A percentile compares a stretch with the other conserved stretches of the same genome.
phyloP scores from a whole-genome alignment of 2,888 invertebrate genomes.

The Iselma pallidipennis region DNA sequence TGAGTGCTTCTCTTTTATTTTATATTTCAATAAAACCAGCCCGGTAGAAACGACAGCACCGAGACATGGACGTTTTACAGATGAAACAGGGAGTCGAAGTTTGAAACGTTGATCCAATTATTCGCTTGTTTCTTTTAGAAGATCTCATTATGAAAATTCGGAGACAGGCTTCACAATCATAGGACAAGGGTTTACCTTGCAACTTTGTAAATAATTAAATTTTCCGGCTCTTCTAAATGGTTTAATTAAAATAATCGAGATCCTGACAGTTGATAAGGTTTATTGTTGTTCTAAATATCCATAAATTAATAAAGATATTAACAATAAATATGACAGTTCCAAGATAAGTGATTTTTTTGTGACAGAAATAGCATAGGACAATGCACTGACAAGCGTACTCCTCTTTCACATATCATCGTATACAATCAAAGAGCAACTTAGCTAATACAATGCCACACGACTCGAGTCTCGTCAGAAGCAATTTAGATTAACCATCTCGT shows the following conservation, averaged over 20 bases:
- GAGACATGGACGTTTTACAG: not conserved
- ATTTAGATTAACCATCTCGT: too few relatives aligned
- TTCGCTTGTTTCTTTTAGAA: not conserved
- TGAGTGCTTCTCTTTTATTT: not conserved
- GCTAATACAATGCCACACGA: too few relatives aligned
- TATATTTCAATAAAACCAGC: not conserved
- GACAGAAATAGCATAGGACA: too few relatives aligned
- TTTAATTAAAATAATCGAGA: not conserved
- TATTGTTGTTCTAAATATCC: too few relatives aligned
- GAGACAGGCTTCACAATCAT: not conserved
- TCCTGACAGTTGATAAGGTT: too few relatives aligned
- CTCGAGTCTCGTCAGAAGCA: too few relatives aligned
- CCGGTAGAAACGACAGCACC: not conserved
- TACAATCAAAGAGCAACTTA: too few relatives aligned
- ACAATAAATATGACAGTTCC: too few relatives aligned
- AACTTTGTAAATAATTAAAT: conserved; percentile 4
- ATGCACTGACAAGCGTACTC: too few relatives aligned
- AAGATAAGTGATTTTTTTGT: too few relatives aligned
- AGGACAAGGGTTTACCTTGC: not conserved
- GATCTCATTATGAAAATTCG: not conserved
- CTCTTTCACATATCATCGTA: too few relatives aligned
- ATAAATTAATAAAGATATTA: too few relatives aligned
- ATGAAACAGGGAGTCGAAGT: not conserved
- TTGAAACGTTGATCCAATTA: conserved; percentile 4
- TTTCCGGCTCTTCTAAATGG: not conserved